Base-by-base conservation (phyloP, 2,113 vertebrate species). In the Telmatochromis sp. region DNA sequence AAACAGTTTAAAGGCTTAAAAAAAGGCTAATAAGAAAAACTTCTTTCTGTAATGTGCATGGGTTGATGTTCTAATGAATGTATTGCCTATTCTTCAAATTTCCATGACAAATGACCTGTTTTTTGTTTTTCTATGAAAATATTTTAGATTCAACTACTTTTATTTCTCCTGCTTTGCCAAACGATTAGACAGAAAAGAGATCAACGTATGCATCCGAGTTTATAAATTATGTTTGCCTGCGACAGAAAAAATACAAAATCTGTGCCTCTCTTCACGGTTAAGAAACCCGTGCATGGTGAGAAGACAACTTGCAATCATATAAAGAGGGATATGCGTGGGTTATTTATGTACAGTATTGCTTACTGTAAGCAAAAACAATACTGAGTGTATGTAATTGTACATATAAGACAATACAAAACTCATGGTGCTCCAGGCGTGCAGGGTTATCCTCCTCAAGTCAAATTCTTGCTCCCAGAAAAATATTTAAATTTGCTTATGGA, bases 401-500 rank as follows among this genome's bases (percentile, higher is more conserved):
- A 88, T 84, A 83, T 9, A 17, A 82, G 57, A 89, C 83, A 55
- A 82, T 83, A 80, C 40, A 88, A 87, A 91, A 65, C 65, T 83
- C 33, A 91, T 93, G 95, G 94, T 95, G 94, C 93, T 91, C 92
- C 33, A 89, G 90, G 88, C 17, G 85, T 87, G 92, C 88, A 92
- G 89, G 87, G 85, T 83, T 92, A 47, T 45, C 54, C 91, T 86
- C 88, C 85, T 90, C 65, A n/a, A 87, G 73, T 83, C 79, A 31
- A 37, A 68, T 51, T 90, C 84, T 88, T 87, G 50, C 86, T 91
- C 87, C 60, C 86, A 83, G 85, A 85, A 90, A 86, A 82, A 73
- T 28, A 85, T 86, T 84, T 35, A 86, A 86, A 89, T 89, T 80
- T 81, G 87, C 10, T 85, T 81, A 91, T 91, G 86, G 81, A 88